Evolutionary conservation across 2,113 vertebrate species (phyloP).

Genomic region (Leucoraja erinaceus): DNA sequence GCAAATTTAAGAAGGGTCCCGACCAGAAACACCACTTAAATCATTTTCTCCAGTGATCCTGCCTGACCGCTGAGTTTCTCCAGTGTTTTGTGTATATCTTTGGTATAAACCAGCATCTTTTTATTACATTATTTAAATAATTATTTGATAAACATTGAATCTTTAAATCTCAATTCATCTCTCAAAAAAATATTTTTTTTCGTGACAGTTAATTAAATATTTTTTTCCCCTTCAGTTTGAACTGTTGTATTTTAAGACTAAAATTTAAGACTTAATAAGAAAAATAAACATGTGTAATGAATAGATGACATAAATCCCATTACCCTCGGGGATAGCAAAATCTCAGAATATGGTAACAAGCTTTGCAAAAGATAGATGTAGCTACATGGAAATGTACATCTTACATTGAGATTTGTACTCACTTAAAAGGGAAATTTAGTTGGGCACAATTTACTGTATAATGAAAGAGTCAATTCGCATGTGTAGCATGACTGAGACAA

Average conservation of each 20-base stretch:
- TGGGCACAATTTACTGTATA: neutral
- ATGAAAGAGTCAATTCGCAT: neutral
- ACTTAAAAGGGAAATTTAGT: slow-evolving; percentile 6
- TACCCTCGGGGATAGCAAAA: neutral
- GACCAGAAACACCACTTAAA: too few species aligned
- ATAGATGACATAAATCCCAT: neutral
- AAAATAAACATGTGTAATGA: too few species aligned
- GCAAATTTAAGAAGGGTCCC: neutral
- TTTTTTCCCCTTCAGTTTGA: slow-evolving; percentile 26
- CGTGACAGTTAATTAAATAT: slow-evolving; percentile 24
- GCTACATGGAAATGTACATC: neutral
- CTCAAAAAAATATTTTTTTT: slow-evolving; percentile 17
- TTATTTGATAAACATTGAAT: neutral
- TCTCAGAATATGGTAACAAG: neutral
- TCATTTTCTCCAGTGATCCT: too few species aligned
- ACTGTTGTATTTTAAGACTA: neutral
- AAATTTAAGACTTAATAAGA: too few species aligned
- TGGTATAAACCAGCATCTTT: too few species aligned
- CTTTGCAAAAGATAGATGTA: neutral
- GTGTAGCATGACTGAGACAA: neutral
- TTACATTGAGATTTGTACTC: neutral
- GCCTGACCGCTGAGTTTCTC: too few species aligned
- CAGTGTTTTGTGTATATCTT: too few species aligned
- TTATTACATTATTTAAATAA: neutral
- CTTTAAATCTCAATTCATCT: neutral